These are phyloP conservation scores for Tribolium castaneum DNA, from an alignment of 1,140 invertebrate species.

Conservation along the genomic window DNA sequence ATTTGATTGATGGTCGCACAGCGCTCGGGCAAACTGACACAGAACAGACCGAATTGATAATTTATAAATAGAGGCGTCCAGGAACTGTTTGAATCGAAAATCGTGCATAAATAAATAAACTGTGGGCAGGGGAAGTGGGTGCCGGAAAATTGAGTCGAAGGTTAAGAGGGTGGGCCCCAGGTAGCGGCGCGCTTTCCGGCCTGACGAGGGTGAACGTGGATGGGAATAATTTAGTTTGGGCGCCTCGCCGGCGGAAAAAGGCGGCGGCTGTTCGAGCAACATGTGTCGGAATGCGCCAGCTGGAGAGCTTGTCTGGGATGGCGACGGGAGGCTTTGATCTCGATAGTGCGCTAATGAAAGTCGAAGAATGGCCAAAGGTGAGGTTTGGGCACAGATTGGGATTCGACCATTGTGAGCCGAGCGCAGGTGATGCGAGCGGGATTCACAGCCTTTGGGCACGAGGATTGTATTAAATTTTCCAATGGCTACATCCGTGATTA, in stretches of 20 bases:
- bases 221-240: background rate
- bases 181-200: background rate
- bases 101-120: conserved; percentile 1
- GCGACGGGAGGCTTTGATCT: conserved; percentile 1
- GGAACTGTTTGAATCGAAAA: conserved; percentile 12
- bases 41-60: conserved; percentile 7
- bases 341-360: background rate
- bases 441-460: background rate
- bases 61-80: conserved; percentile 3
- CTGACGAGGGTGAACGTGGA: background rate
- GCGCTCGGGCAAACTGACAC: background rate
- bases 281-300: conserved; percentile 3
- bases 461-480: too few species aligned
- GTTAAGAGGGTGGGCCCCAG: background rate
- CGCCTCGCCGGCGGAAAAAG: background rate
- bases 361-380: background rate
- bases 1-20: background rate
- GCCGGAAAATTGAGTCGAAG: background rate
- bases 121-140: background rate
- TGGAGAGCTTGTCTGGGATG: background rate
- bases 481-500: too few species aligned
- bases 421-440: background rate
- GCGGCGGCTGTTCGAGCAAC: conserved; percentile 1
- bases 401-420: background rate
- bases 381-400: background rate